phyloP scores from a whole-genome alignment of 2,888 invertebrate species.

The Phortica okadai region DNA sequence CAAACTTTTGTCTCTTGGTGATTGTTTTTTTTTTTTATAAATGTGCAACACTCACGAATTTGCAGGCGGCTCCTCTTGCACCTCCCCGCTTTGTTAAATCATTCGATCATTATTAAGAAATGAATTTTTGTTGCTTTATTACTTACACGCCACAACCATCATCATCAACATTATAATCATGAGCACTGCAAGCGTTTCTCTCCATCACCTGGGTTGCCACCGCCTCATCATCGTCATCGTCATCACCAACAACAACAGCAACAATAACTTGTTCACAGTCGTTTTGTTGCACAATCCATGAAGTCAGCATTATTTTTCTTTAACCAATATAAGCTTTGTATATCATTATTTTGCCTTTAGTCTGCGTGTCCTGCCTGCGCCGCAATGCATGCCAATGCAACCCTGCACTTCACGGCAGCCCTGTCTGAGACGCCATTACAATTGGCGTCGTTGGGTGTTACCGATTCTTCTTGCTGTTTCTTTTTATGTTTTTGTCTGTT shows the following conservation, averaged over 20 bases:
- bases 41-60: slow-evolving; percentile 3
- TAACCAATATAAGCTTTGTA: slow-evolving; percentile 43
- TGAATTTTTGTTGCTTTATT: slow-evolving; percentile 70
- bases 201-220: neutral
- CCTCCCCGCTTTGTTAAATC: neutral
- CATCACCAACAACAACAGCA: neutral
- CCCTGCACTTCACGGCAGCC: neutral
- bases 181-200: slow-evolving; percentile 25
- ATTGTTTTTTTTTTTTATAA: neutral
- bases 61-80: neutral
- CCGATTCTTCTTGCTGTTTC: neutral
- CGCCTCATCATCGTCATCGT: neutral
- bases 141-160: slow-evolving; percentile 38
- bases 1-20: neutral
- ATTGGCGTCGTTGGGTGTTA: slow-evolving; percentile 26
- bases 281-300: neutral
- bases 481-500: too few species aligned
- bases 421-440: neutral
- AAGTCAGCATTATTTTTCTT: slow-evolving; percentile 22
- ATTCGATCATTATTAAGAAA: slow-evolving; percentile 62
- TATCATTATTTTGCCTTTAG: slow-evolving; percentile 43
- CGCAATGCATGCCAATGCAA: neutral
- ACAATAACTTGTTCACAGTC: neutral
- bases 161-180: slow-evolving; percentile 51
- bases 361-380: slow-evolving; percentile 4